Conservation (phyloP, 2,797 vertebrate genomes). For the Balearica regulorum region DNA sequence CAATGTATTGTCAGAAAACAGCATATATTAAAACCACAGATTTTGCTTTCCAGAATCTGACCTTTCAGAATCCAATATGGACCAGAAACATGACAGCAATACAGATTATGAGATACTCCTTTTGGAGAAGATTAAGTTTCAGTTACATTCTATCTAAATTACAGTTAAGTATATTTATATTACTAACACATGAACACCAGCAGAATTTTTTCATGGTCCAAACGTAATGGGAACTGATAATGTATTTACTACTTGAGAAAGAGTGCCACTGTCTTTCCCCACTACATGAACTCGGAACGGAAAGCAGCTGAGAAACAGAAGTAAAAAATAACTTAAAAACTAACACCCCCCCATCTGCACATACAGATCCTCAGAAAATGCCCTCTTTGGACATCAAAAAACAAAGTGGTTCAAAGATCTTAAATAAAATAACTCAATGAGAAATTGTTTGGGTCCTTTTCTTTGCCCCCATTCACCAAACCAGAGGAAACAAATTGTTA, state of each 20-base stretch:
- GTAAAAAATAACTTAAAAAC: background rate
- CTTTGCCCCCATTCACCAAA: background rate
- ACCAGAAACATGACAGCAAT: background rate
- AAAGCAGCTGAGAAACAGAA: background rate
- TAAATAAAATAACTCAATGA: background rate
- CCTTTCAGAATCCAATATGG: background rate
- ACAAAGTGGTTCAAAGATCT: background rate
- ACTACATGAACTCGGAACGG: background rate
- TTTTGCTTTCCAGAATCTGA: background rate
- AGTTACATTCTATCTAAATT: background rate
- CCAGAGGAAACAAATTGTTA: background rate
- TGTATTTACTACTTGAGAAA: background rate
- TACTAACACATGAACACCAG: background rate
- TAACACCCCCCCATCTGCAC: background rate
- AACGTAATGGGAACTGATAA: background rate
- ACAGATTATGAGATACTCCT: background rate
- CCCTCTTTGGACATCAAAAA: background rate
- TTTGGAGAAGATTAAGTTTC: background rate
- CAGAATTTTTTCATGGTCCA: background rate
- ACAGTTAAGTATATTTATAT: background rate
- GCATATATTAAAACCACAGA: background rate
- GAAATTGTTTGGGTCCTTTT: background rate
- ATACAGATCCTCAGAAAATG: background rate
- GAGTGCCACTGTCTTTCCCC: background rate
- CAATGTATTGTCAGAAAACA: background rate